Percentiles rank a stretch among this genome's conserved stretches.
Conservation (phyloP, 2,888 invertebrate species). For the Ophion ventricosus region DNA sequence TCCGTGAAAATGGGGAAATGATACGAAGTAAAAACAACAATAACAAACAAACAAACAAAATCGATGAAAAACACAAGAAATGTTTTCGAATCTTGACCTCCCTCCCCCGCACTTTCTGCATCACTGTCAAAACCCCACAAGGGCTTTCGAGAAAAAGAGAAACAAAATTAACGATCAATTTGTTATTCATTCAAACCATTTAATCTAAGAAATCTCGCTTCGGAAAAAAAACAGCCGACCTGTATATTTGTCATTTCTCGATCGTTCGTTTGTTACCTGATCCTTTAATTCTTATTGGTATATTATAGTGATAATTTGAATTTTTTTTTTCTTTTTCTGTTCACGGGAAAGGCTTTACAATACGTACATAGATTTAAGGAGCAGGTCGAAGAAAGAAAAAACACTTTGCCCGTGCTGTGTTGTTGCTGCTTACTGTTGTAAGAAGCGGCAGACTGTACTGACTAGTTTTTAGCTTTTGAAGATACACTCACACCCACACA, state of each 20-base stretch:
- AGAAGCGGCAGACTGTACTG: constrained; percentile 62
- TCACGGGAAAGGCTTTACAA: constrained; percentile 49
- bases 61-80: constrained; percentile 1
- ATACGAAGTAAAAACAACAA: constrained; percentile 35
- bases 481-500: neutral
- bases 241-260: constrained; percentile 62
- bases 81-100: constrained; percentile 48
- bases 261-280: constrained; percentile 49
- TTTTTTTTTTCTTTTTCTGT: constrained; percentile 47
- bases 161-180: neutral
- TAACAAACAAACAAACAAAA: constrained; percentile 4
- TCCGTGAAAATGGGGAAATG: constrained; percentile 18
- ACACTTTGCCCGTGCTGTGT: constrained; percentile 61
- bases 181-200: neutral
- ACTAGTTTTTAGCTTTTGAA: constrained; percentile 65
- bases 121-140: constrained; percentile 1
- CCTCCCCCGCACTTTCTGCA: constrained; percentile 8
- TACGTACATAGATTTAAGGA: constrained; percentile 55
- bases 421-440: constrained; percentile 57
- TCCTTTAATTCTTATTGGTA: constrained; percentile 37
- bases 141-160: neutral
- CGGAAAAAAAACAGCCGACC: constrained; percentile 49
- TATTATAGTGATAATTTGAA: constrained; percentile 15
- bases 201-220: constrained; percentile 43
- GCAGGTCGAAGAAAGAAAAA: constrained; percentile 26